Evolutionary conservation across 2,888 invertebrate genomes (phyloP).

Genomic region (Cerceris ruficornis): DNA sequence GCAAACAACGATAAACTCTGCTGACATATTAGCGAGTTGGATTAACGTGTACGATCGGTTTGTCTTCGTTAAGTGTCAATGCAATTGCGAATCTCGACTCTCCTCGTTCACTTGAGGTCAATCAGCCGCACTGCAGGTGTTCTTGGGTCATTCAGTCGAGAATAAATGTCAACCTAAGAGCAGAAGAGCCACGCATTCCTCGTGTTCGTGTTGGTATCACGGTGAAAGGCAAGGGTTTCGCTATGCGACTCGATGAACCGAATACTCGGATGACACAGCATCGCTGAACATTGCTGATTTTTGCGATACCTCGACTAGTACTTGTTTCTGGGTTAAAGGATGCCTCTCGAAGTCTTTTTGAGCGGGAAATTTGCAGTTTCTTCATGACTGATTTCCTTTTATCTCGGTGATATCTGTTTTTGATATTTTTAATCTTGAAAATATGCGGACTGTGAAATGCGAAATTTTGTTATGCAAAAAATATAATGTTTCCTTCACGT

Average conservation of each 20-base stretch:
- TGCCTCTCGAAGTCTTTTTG: too few relatives aligned
- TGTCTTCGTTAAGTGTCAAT: conserved; percentile 15
- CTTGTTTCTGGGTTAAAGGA: too few relatives aligned
- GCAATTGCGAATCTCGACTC: conserved; percentile 14
- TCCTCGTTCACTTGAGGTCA: conserved; percentile 30
- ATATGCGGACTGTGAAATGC: too few relatives aligned
- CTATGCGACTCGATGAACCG: conserved; percentile 29
- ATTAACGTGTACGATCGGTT: conserved; percentile 8
- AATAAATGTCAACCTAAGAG: conserved; percentile 68
- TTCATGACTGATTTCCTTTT: too few relatives aligned
- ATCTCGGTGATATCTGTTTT: too few relatives aligned
- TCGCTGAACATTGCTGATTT: conserved; percentile 34
- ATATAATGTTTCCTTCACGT: too few relatives aligned
- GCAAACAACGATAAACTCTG: neutral
- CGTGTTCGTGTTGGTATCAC: conserved; percentile 52
- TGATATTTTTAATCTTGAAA: too few relatives aligned
- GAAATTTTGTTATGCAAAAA: too few relatives aligned
- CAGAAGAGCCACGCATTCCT: conserved; percentile 60
- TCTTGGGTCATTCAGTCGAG: conserved; percentile 47
- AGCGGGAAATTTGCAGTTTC: too few relatives aligned
- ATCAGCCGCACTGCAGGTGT: conserved; percentile 54
- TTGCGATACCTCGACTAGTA: conserved; percentile 22
- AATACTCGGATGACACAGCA: conserved; percentile 18
- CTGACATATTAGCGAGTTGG: neutral
- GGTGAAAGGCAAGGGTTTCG: conserved; percentile 64